phyloP scores from a whole-genome alignment of 2,113 vertebrate species.

The Crotalus helleri region DNA sequence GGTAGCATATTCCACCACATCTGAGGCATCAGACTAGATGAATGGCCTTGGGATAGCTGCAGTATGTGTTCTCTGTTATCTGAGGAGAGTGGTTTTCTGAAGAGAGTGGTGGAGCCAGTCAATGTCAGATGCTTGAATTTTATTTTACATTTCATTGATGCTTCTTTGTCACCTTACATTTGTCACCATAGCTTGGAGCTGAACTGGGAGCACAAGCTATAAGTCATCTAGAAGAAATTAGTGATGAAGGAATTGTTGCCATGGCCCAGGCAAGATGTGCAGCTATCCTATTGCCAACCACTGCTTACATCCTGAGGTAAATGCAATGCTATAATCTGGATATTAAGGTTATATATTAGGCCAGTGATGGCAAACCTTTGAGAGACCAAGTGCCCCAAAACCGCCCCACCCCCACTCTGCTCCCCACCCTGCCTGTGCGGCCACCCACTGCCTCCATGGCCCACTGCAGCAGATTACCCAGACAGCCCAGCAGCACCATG shows the following conservation, averaged over 20 bases:
- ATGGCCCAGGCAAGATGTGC: slow-evolving; percentile 83
- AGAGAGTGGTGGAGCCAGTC: background rate
- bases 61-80: background rate
- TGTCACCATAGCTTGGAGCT: slow-evolving; percentile 79
- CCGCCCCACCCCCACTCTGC: too few species aligned
- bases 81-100: background rate
- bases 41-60: too few species aligned
- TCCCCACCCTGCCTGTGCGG: too few species aligned
- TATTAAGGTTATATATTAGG: background rate
- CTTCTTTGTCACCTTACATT: background rate
- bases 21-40: too few species aligned
- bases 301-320: slow-evolving; percentile 94
- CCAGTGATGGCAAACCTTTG: too few species aligned
- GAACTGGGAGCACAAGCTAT: slow-evolving; percentile 86
- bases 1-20: too few species aligned
- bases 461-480: too few species aligned
- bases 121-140: background rate
- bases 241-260: slow-evolving; percentile 83
- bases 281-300: slow-evolving; percentile 89
- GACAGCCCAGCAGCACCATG: too few species aligned
- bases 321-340: background rate
- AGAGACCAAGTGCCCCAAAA: too few species aligned
- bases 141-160: background rate
- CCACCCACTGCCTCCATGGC: too few species aligned
- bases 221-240: slow-evolving; percentile 94